Evolutionary conservation across 2,113 vertebrate species (phyloP).

Genomic region (Lampris megalopsis): DNA sequence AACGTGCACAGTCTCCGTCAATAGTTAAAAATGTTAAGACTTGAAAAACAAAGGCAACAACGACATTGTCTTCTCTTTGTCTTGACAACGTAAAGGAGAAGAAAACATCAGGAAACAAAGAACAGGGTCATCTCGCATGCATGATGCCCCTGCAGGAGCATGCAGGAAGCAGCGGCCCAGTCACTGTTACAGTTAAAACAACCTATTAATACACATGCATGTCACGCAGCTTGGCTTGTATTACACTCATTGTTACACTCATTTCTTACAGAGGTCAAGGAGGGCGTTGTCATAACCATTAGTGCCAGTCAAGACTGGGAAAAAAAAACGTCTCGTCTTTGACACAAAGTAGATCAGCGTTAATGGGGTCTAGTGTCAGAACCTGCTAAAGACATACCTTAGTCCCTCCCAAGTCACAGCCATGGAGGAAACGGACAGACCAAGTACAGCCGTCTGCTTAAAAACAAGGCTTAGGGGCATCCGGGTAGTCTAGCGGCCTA

Average conservation of each 20-base stretch:
- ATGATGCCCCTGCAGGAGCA: too few relatives aligned
- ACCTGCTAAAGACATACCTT: constrained; percentile 11
- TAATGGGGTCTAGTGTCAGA: constrained; percentile 34
- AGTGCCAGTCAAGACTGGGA: constrained; percentile 18
- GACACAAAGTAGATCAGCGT: constrained; percentile 21
- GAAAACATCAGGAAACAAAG: not conserved
- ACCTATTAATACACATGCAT: not conserved
- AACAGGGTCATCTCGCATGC: not conserved
- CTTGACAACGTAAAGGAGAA: not conserved
- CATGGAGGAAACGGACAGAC: constrained; percentile 14
- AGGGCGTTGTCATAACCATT: constrained; percentile 7
- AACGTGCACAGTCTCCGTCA: not conserved
- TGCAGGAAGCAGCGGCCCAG: too few relatives aligned
- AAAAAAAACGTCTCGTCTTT: constrained; percentile 20
- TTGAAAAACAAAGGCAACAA: too few relatives aligned
- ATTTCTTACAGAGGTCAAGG: constrained; percentile 12
- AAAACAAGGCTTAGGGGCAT: too few relatives aligned
- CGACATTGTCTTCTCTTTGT: not conserved
- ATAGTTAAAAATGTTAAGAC: too few relatives aligned
- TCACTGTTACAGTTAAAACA: too few relatives aligned
- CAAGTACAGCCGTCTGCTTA: not conserved
- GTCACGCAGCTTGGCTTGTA: not conserved
- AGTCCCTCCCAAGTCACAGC: constrained; percentile 21
- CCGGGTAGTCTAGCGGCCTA: too few relatives aligned
- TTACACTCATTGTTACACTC: not conserved